phyloP scores from a whole-genome alignment of 1,140 invertebrate species.

The Riptortus pedestris region DNA sequence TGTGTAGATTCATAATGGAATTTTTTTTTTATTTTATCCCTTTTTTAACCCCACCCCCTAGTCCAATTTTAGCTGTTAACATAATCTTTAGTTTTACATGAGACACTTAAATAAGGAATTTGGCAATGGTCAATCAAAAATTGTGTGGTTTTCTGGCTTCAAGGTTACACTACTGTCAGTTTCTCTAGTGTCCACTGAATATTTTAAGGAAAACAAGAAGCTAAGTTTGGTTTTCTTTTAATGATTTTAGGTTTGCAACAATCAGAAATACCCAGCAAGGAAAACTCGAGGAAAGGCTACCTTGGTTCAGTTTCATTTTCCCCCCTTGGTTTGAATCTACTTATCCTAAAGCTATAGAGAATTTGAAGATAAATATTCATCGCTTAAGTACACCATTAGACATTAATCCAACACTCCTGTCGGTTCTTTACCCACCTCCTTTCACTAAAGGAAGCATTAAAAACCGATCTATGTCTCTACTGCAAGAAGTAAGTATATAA shows the following conservation, averaged over 20 bases:
- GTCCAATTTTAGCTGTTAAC: no score
- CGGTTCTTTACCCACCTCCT: slow-evolving; percentile 45
- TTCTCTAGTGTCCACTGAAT: no score
- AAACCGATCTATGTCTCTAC: slow-evolving; percentile 55
- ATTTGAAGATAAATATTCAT: slow-evolving; percentile 55
- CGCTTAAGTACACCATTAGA: slow-evolving; percentile 72
- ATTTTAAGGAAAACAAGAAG: no score
- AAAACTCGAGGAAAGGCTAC: slow-evolving; percentile 77
- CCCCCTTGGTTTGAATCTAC: slow-evolving; percentile 52
- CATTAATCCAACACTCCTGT: slow-evolving; percentile 58
- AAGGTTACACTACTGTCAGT: no score
- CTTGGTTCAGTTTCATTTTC: slow-evolving; percentile 69
- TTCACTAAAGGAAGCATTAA: slow-evolving; percentile 41
- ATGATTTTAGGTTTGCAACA: slow-evolving; percentile 54
- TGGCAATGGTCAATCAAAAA: no score
- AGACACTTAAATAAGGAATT: no score
- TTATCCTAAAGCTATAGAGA: slow-evolving; percentile 47
- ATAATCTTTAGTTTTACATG: no score
- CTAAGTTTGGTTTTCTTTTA: no score
- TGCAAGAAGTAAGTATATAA: slow-evolving; percentile 52
- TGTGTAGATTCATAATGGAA: no score
- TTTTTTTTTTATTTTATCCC: no score
- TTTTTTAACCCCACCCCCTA: no score
- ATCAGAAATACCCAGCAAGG: slow-evolving; percentile 77
- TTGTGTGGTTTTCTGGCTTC: no score